Evolutionary conservation across 2,797 vertebrate species (phyloP), one percentile per base, ranked within the genome.

Genomic region (Ctenosaura bakeri): DNA sequence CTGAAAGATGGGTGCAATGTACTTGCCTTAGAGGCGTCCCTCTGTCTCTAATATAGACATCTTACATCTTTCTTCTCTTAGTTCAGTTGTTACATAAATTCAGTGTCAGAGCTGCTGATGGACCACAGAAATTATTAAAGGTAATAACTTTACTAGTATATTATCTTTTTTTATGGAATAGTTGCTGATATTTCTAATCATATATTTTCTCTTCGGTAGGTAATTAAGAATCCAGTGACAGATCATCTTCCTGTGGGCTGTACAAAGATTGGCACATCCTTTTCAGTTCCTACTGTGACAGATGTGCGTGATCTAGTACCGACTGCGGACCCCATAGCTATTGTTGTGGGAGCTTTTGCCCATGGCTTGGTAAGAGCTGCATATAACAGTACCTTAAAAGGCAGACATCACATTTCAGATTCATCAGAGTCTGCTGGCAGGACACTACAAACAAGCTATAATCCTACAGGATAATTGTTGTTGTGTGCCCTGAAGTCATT

Each of bases 51-150:
- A 35, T 35, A 29, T 20, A 66, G 13, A 46, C 12, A 5, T n/a
- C 13, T 74, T 16, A 87, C 64, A 8, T 85, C 10, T 20, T 0
- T 88, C 10, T 86, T 1, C 89, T 87, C 54, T 88, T 88, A 99
- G 99, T 99, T 97, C 99, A 99, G 96, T 96, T 99, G 93, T 97
- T 99, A 94, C 99, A 99, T 94, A 99, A 99, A 94, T 97, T 99
- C 92, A 99, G 99, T 0, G 98, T 99, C 78, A 97, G 99, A 95
- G 99, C 99, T 0, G 98, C 99, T 18, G 99, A 99, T 38, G 99
- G 99, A 10, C 98, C 99, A 83, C 98, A 99, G 95, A 98, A 98
- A 35, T 96, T 99, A 42, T 91, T 99, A 92, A 98, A 98, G 98
- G 98, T 98, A 94, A 96, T 83, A 32, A n/a, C 4, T 46, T 35